Conservation (phyloP, 1,140 invertebrate genomes). For the Drosophila ogumai region DNA sequence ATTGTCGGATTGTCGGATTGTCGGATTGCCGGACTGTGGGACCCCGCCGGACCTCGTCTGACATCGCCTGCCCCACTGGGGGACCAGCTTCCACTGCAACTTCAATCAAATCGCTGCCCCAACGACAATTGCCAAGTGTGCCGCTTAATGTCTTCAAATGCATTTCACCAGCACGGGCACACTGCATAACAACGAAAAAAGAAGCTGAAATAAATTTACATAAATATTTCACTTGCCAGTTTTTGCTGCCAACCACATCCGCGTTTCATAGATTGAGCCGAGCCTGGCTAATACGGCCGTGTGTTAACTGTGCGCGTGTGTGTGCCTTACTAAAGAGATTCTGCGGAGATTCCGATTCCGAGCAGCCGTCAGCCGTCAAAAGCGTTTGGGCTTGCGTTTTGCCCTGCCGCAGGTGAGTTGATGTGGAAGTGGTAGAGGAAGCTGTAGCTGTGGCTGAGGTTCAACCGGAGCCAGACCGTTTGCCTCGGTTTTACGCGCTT, state of each 20-base stretch:
- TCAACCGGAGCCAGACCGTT: slow-evolving; percentile 31
- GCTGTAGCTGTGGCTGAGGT: slow-evolving; percentile 33
- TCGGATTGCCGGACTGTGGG: slow-evolving; percentile 17
- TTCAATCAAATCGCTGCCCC: slow-evolving; percentile 77
- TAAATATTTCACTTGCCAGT: slow-evolving; percentile 80
- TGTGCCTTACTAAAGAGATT: slow-evolving; percentile 41
- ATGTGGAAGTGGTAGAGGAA: slow-evolving; percentile 9
- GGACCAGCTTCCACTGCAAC: slow-evolving; percentile 48
- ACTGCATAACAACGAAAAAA: slow-evolving; percentile 43
- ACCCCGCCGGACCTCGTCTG: slow-evolving; percentile 17
- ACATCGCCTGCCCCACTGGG: slow-evolving; percentile 25
- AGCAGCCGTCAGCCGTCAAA: slow-evolving; percentile 19
- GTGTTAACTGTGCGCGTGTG: slow-evolving; percentile 16
- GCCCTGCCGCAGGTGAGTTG: slow-evolving; percentile 61
- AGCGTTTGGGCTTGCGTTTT: slow-evolving; percentile 25
- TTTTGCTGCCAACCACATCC: slow-evolving; percentile 70
- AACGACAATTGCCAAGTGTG: slow-evolving; percentile 83
- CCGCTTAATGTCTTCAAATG: slow-evolving; percentile 80
- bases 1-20: slow-evolving; percentile 46
- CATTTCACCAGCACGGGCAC: slow-evolving; percentile 57
- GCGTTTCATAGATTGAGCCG: slow-evolving; percentile 65
- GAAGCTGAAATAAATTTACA: slow-evolving; percentile 79
- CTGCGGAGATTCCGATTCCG: slow-evolving; percentile 20
- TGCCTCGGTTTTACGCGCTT: slow-evolving; percentile 66
- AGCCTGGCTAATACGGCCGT: slow-evolving; percentile 44